A percentile compares a stretch with the other conserved stretches of the same genome.
Conservation (phyloP, 2,888 invertebrate species). For the Tetragonisca angustula region DNA sequence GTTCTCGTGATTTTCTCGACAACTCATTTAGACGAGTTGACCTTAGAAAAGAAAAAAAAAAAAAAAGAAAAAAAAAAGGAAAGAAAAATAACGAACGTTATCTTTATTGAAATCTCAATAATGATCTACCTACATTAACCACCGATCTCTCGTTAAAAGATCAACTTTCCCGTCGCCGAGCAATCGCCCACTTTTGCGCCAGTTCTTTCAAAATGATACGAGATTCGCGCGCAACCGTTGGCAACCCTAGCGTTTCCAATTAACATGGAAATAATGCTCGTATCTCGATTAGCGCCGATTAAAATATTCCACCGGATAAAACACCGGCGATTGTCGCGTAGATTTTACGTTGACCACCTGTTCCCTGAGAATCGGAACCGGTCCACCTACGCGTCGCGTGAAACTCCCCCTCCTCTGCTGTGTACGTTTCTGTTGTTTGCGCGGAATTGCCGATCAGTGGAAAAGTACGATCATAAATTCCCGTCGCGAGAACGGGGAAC, state of each 20-base stretch:
- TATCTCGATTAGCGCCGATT: conserved; percentile 41
- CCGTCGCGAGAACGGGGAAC: conserved; percentile 9
- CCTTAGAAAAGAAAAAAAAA: not conserved
- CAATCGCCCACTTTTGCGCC: not conserved
- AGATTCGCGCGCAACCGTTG: not conserved
- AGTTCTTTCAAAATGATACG: not conserved
- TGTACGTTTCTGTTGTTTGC: conserved; percentile 39
- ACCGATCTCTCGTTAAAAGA: conserved; percentile 9
- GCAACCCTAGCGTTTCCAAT: conserved; percentile 23
- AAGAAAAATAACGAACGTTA: not conserved
- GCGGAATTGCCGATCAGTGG: conserved; percentile 27
- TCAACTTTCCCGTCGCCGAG: conserved; percentile 13
- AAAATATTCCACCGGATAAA: conserved; percentile 15
- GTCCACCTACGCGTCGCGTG: conserved; percentile 62
- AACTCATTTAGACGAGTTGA: not conserved
- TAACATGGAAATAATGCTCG: conserved; percentile 29
- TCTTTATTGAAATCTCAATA: conserved; percentile 26
- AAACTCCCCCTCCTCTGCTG: conserved; percentile 21
- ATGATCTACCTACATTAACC: not conserved
- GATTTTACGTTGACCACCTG: conserved; percentile 62
- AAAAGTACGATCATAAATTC: conserved; percentile 29
- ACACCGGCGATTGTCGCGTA: not conserved
- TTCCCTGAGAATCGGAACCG: conserved; percentile 54
- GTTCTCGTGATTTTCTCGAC: conserved; percentile 3
- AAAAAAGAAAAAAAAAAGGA: no score